Conservation (phyloP, 2,797 vertebrate genomes). For the Lutjanus argentimaculatus region DNA sequence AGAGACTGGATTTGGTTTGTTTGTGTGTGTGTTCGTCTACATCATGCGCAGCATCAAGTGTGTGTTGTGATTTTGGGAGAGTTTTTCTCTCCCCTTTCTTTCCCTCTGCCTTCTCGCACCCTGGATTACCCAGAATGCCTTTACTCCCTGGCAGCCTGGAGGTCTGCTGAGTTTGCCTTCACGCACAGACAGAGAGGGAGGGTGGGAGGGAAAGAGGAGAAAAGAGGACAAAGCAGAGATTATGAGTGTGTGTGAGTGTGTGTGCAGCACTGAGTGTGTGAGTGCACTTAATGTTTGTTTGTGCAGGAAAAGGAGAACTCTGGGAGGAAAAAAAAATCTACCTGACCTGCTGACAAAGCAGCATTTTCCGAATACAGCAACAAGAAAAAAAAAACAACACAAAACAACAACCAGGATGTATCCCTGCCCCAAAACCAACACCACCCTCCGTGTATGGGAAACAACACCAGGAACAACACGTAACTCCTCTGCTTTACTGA, state of each 20-base stretch:
- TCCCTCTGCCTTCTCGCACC: slow-evolving; percentile 54
- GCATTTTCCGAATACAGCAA: slow-evolving; percentile 71
- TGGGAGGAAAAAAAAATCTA: slow-evolving; percentile 58
- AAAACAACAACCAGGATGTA: slow-evolving; percentile 42
- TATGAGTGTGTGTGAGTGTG: slow-evolving; percentile 46
- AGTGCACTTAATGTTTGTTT: slow-evolving; percentile 56
- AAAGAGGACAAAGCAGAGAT: slow-evolving; percentile 73
- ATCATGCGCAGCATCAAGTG: slow-evolving; percentile 56
- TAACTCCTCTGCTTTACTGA: neutral
- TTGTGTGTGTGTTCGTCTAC: slow-evolving; percentile 43
- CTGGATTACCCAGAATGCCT: slow-evolving; percentile 83
- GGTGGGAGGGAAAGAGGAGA: slow-evolving; percentile 42
- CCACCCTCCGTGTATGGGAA: slow-evolving; percentile 36
- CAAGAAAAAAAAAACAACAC: slow-evolving; percentile 39
- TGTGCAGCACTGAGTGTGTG: slow-evolving; percentile 24
- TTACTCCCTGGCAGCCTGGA: slow-evolving; percentile 72
- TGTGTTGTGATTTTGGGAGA: slow-evolving; percentile 39
- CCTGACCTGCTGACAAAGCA: slow-evolving; percentile 84
- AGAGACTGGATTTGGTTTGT: slow-evolving; percentile 61
- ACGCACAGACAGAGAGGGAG: slow-evolving; percentile 42
- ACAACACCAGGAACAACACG: slow-evolving; percentile 24
- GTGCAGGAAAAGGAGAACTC: slow-evolving; percentile 43
- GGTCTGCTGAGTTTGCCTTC: slow-evolving; percentile 83
- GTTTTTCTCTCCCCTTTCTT: slow-evolving; percentile 5
- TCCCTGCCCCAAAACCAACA: slow-evolving; percentile 46